Evolutionary conservation across 2,113 vertebrate species (phyloP).

Genomic region (Muntiacus reevesi): DNA sequence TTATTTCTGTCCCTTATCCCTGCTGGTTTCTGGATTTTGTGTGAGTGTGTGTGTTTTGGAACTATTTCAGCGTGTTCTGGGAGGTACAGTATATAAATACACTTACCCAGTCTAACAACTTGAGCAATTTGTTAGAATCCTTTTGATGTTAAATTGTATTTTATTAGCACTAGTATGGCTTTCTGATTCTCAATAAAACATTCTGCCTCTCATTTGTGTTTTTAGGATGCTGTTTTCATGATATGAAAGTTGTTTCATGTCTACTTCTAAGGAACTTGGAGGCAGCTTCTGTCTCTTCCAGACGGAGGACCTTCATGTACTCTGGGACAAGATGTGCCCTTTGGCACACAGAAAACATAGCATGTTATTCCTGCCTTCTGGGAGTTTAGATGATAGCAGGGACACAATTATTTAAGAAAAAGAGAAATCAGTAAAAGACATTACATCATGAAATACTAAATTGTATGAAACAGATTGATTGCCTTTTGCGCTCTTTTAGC

Average conservation of each 20-base stretch:
- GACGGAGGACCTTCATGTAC: background rate
- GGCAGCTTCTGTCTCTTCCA: background rate
- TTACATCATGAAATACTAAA: background rate
- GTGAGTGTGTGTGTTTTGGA: background rate
- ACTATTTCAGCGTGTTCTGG: background rate
- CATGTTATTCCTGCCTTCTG: background rate
- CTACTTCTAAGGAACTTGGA: background rate
- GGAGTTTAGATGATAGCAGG: background rate
- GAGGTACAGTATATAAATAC: background rate
- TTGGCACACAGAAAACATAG: background rate
- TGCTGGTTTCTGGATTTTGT: background rate
- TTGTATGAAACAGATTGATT: background rate
- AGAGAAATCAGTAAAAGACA: background rate
- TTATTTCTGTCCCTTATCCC: background rate
- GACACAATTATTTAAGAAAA: background rate
- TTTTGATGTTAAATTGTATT: background rate
- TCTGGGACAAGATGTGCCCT: background rate
- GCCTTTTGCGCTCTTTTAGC: background rate
- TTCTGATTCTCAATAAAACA: constrained; percentile 13
- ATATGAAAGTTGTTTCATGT: background rate
- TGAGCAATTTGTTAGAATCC: background rate
- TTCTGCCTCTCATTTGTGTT: background rate
- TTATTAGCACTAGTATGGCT: background rate
- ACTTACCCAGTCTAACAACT: background rate
- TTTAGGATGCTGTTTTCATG: background rate